Conservation (phyloP, 2,113 vertebrate genomes). For the Bubo blakistoni region DNA sequence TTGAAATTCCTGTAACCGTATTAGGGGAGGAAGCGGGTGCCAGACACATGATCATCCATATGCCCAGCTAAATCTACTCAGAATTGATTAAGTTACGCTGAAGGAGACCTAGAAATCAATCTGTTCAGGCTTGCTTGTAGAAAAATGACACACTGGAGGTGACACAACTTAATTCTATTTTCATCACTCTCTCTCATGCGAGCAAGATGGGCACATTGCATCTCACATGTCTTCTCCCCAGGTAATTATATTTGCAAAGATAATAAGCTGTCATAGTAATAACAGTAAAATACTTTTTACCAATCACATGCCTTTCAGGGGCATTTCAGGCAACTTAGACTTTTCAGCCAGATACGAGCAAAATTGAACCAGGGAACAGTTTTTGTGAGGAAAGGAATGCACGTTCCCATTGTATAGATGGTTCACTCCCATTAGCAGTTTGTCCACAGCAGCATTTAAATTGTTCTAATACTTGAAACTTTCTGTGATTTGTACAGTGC, state of each 20-base stretch:
- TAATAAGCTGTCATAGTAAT: not conserved
- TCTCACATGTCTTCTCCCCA: not conserved
- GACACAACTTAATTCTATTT: constrained; percentile 29
- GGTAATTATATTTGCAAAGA: not conserved
- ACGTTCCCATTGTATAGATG: not conserved
- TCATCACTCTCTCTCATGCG: not conserved
- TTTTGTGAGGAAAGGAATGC: not conserved
- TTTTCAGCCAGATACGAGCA: not conserved
- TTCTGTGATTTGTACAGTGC: not conserved
- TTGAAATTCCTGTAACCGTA: constrained; percentile 38
- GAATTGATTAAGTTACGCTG: constrained; percentile 46
- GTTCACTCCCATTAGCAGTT: not conserved
- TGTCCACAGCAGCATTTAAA: not conserved
- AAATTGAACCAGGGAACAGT: not conserved
- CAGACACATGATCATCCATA: constrained; percentile 58
- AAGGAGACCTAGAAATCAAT: constrained; percentile 63
- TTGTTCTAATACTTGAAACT: not conserved
- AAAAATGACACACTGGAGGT: constrained; percentile 36
- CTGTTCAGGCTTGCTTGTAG: constrained; percentile 46
- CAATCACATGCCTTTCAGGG: not conserved
- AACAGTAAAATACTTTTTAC: not conserved
- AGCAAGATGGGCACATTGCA: not conserved
- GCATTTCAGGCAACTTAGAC: not conserved
- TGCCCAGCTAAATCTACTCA: constrained; percentile 46
- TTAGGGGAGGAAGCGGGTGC: constrained; percentile 22